phyloP scores from a whole-genome alignment of 2,888 invertebrate genomes.

The Lapara coniferarum region DNA sequence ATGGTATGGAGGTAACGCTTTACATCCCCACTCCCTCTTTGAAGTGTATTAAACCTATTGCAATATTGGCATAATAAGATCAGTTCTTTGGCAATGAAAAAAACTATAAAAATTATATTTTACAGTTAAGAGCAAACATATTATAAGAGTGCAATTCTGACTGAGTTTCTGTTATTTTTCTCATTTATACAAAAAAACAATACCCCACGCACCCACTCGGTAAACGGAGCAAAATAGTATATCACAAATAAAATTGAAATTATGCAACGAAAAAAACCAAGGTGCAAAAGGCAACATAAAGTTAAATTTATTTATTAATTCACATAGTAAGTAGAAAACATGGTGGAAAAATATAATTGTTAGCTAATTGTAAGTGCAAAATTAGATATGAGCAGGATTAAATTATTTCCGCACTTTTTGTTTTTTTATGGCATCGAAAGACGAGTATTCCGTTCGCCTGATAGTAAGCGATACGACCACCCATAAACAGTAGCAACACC shows the following conservation, averaged over 20 bases:
- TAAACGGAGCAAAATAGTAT: background rate
- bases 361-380: background rate
- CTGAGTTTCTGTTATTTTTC: conserved; percentile 4
- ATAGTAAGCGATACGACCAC: too few species aligned
- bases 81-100: background rate
- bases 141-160: background rate
- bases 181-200: background rate
- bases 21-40: too few species aligned
- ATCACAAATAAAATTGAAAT: background rate
- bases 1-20: too few species aligned
- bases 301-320: background rate
- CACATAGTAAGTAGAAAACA: background rate
- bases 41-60: too few species aligned
- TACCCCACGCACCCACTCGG: background rate
- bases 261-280: background rate
- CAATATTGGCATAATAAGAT: too few species aligned
- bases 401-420: too few species aligned
- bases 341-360: background rate
- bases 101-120: background rate
- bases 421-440: too few species aligned
- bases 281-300: background rate
- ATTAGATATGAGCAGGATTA: too few species aligned
- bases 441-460: too few species aligned
- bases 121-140: background rate
- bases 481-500: too few species aligned